Conservation (phyloP, 2,797 vertebrate species). For the Choloepus didactylus region DNA sequence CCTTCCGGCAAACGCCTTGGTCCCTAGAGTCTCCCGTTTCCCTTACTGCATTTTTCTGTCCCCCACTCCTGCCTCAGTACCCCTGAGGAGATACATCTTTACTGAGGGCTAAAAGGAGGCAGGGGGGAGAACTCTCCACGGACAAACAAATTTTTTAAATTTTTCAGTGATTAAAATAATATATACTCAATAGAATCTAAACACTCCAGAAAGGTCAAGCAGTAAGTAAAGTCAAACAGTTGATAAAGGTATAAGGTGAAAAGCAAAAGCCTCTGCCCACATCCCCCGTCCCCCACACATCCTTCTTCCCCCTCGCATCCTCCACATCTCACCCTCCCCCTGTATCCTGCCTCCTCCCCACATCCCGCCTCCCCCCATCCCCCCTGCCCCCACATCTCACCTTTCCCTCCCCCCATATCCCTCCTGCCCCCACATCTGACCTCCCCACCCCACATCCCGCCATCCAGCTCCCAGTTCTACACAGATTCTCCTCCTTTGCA, state of each 20-base stretch:
- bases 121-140: background rate
- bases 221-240: background rate
- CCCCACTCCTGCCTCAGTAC: background rate
- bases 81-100: background rate
- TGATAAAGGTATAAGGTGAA: background rate
- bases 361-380: too few relatives aligned
- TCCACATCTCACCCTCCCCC: too few relatives aligned
- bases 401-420: background rate
- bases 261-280: background rate
- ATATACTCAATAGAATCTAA: background rate
- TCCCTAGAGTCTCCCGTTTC: background rate
- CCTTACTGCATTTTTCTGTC: background rate
- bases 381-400: background rate
- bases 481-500: background rate
- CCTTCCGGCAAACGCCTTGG: background rate
- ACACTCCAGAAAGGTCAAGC: background rate
- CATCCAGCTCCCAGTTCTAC: background rate
- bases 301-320: background rate
- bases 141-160: background rate
- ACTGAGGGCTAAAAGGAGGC: background rate
- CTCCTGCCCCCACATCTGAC: background rate
- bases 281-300: too few relatives aligned
- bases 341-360: too few relatives aligned
- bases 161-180: slow-evolving; percentile 22
- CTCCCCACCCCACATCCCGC: too few relatives aligned